Conservation (phyloP, 2,888 invertebrate genomes). For the Pelosia muscerda region DNA sequence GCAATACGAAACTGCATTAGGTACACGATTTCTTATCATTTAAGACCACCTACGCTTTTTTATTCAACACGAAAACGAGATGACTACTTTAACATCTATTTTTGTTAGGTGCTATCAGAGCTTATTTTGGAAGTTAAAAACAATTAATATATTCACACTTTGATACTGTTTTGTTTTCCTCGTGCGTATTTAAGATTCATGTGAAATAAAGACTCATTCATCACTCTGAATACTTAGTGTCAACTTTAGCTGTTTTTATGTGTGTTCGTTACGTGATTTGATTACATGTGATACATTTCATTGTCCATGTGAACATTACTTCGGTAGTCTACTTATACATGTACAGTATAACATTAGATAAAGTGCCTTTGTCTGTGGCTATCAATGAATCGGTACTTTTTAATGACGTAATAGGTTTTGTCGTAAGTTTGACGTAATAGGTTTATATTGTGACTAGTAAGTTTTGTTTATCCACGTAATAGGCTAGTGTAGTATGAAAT, state of each 20-base stretch:
- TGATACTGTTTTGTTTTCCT: background rate
- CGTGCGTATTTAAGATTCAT: background rate
- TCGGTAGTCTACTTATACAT: background rate
- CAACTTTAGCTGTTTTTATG: slow-evolving; percentile 8
- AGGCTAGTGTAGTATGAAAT: too few species aligned
- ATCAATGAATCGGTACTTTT: too few species aligned
- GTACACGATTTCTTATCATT: too few species aligned
- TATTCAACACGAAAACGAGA: too few species aligned
- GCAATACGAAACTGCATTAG: too few species aligned
- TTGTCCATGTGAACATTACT: background rate
- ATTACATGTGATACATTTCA: background rate
- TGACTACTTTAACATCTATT: too few species aligned
- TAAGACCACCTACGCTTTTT: too few species aligned
- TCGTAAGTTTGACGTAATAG: too few species aligned
- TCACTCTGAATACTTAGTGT: slow-evolving; percentile 16
- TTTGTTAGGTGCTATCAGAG: background rate
- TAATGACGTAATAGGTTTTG: too few species aligned
- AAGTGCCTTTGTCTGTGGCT: background rate
- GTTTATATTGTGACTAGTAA: too few species aligned
- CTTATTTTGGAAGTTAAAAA: background rate
- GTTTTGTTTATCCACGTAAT: too few species aligned
- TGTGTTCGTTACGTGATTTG: slow-evolving; percentile 11
- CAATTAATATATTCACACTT: background rate
- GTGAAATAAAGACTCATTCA: slow-evolving; percentile 5
- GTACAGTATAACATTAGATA: background rate